These are phyloP conservation scores for Dugesia japonica DNA, from an alignment of 2,888 invertebrate genomes.

Conservation along the genomic window DNA sequence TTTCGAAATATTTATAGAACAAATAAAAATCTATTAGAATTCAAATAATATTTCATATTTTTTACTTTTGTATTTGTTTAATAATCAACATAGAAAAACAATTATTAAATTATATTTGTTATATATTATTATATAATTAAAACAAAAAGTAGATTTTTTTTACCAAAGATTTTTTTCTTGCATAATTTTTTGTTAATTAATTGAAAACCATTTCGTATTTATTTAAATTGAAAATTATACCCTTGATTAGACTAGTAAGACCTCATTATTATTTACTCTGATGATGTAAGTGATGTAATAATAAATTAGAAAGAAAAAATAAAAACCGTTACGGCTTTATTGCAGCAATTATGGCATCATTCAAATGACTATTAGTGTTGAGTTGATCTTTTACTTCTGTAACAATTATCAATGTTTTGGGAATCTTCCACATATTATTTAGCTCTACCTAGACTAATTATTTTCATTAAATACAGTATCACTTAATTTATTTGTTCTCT, in stretches of 20 bases:
- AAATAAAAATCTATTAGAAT: too few relatives aligned
- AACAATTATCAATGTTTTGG: neutral
- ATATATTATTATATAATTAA: too few relatives aligned
- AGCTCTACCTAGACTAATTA: neutral
- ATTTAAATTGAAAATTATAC: neutral
- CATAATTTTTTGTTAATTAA: too few relatives aligned
- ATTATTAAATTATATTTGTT: too few relatives aligned
- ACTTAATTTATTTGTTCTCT: slow-evolving; percentile 5
- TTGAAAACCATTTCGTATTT: neutral
- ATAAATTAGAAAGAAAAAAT: neutral
- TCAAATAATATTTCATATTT: too few relatives aligned
- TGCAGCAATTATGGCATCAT: neutral
- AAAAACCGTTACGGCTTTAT: neutral
- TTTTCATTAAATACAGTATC: neutral
- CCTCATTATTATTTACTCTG: neutral
- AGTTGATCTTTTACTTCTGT: neutral
- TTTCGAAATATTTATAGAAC: too few relatives aligned
- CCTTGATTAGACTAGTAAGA: neutral
- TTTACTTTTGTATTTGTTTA: too few relatives aligned
- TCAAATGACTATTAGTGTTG: neutral
- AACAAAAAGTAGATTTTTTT: too few relatives aligned
- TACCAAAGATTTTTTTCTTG: too few relatives aligned
- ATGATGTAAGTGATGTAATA: neutral
- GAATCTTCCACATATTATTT: neutral
- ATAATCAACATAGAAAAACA: too few relatives aligned